Evolutionary conservation across 2,113 vertebrate genomes (phyloP).

Genomic region (Percina caprodes): DNA sequence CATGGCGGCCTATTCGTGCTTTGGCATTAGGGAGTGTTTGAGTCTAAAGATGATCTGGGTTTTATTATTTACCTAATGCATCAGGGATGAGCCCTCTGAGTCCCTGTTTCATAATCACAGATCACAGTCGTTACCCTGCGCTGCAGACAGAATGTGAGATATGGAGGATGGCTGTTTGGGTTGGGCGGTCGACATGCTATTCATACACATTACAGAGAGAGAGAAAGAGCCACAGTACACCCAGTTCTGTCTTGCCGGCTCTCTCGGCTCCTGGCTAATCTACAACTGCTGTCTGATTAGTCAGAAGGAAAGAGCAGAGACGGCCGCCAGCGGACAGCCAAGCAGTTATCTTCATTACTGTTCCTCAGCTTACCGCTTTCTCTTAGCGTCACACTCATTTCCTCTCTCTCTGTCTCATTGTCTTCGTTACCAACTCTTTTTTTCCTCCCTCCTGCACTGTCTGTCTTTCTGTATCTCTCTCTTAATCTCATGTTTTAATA

Average conservation of each 20-base stretch:
- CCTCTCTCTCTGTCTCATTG: slow-evolving; percentile 21
- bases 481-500: slow-evolving; percentile 66
- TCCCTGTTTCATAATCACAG: slow-evolving; percentile 65
- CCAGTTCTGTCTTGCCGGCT: slow-evolving; percentile 15
- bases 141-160: slow-evolving; percentile 48
- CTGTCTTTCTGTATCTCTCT: slow-evolving; percentile 49
- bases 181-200: slow-evolving; percentile 42
- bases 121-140: slow-evolving; percentile 43
- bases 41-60: slow-evolving; percentile 57
- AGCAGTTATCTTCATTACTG: slow-evolving; percentile 74
- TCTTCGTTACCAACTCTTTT: slow-evolving; percentile 28
- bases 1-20: slow-evolving; percentile 12
- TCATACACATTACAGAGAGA: slow-evolving; percentile 66
- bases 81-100: slow-evolving; percentile 53
- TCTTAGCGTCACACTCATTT: slow-evolving; percentile 52
- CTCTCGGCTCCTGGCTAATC: slow-evolving; percentile 59
- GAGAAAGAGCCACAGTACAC: slow-evolving; percentile 16
- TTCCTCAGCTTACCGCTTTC: slow-evolving; percentile 50
- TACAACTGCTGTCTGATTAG: slow-evolving; percentile 69
- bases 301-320: slow-evolving; percentile 50
- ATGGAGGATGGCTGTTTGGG: slow-evolving; percentile 39
- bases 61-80: slow-evolving; percentile 68
- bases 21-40: slow-evolving; percentile 38
- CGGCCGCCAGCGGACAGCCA: slow-evolving; percentile 35
- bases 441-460: slow-evolving; percentile 1